Percentiles rank a stretch among this genome's conserved stretches.
Evolutionary conservation across 2,113 vertebrate species (phyloP).

Genomic region (Centropristis striata): DNA sequence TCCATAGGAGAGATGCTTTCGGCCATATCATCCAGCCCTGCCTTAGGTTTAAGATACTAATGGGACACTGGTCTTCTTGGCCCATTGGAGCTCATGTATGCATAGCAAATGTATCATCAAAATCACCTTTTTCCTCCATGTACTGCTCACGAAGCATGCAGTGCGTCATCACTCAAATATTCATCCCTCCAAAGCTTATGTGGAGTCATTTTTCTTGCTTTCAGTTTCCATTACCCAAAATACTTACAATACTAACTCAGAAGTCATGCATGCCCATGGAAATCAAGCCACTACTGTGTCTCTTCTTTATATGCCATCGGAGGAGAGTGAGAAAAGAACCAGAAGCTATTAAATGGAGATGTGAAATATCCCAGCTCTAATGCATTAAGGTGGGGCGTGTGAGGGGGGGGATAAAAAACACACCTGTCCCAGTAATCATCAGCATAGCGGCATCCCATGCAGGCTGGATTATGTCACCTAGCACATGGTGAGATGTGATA

Average conservation of each 20-base stretch:
- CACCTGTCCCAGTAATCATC: conserved; percentile 82
- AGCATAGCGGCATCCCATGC: conserved; percentile 51
- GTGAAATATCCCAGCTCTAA: conserved; percentile 64
- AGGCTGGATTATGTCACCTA: conserved; percentile 78
- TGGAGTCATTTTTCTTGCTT: conserved; percentile 10
- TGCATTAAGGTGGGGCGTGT: conserved; percentile 24
- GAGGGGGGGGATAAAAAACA: conserved; percentile 53
- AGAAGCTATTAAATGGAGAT: conserved; percentile 65
- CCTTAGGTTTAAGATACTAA: background rate
- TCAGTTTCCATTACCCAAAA: conserved; percentile 43
- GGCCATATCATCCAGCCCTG: too few species aligned
- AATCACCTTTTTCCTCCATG: background rate
- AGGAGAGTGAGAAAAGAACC: conserved; percentile 64
- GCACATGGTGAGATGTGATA: conserved; percentile 83
- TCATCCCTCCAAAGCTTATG: background rate
- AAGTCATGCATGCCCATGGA: conserved; percentile 33
- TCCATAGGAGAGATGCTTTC: too few species aligned
- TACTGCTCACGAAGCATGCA: background rate
- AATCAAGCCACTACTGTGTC: conserved; percentile 47
- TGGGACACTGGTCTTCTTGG: background rate
- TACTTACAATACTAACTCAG: conserved; percentile 1
- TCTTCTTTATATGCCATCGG: conserved; percentile 58
- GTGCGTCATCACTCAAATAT: conserved; percentile 15
- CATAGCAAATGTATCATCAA: background rate
- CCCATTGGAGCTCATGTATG: conserved; percentile 6